Percentiles rank a stretch among this genome's conserved stretches.
Evolutionary conservation across 2,113 vertebrate species (phyloP).

Genomic region (Hemichromis elongatus): DNA sequence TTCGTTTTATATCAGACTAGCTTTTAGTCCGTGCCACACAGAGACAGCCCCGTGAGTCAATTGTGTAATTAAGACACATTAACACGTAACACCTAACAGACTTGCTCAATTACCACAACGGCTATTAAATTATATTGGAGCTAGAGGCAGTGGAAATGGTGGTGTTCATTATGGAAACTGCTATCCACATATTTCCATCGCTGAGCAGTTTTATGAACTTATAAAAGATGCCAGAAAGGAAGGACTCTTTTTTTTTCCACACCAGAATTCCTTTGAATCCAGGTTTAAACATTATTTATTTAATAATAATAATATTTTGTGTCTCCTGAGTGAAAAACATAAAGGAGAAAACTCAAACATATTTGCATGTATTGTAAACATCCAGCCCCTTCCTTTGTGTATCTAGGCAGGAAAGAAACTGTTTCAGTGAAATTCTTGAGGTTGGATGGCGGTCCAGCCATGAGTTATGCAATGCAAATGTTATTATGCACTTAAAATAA

Average conservation of each 20-base stretch:
- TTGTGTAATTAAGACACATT: constrained; percentile 63
- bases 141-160: constrained; percentile 28
- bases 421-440: neutral
- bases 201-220: constrained; percentile 29
- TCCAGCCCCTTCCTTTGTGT: neutral
- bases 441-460: neutral
- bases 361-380: neutral
- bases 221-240: neutral
- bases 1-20: neutral
- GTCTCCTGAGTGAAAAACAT: neutral
- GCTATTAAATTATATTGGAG: constrained; percentile 59
- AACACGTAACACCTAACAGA: constrained; percentile 57
- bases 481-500: constrained; percentile 3
- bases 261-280: neutral
- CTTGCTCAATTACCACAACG: constrained; percentile 52
- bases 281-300: neutral
- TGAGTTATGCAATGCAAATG: neutral
- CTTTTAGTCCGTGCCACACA: neutral
- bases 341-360: neutral
- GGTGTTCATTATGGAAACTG: constrained; percentile 42
- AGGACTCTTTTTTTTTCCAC: neutral
- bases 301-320: neutral
- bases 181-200: constrained; percentile 28
- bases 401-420: neutral
- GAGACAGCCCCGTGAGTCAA: constrained; percentile 31